phyloP scores from a whole-genome alignment of 2,888 invertebrate species.

The Caenorhabditis sp. region DNA sequence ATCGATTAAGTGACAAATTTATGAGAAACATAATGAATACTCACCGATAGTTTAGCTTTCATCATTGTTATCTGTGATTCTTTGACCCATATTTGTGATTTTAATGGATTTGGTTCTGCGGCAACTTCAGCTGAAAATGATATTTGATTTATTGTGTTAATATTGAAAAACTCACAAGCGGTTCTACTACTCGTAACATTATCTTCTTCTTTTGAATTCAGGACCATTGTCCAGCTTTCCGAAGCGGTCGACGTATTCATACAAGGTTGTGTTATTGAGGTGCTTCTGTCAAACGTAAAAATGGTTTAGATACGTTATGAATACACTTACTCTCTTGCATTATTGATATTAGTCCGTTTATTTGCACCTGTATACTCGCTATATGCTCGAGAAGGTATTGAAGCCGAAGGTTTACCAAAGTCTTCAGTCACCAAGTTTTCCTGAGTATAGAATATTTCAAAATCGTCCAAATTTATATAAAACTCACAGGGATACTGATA shows the following conservation, averaged over 20 bases:
- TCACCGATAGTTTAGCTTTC: constrained; percentile 38
- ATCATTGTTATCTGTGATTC: constrained; percentile 54
- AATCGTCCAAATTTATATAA: no score
- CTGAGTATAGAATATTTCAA: neutral
- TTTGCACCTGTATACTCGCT: constrained; percentile 34
- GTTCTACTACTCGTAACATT: constrained; percentile 23
- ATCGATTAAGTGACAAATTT: no score
- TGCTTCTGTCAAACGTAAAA: constrained; percentile 2
- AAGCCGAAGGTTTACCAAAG: constrained; percentile 39
- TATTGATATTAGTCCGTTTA: neutral
- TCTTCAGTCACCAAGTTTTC: constrained; percentile 48
- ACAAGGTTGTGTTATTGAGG: constrained; percentile 22
- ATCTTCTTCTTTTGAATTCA: constrained; percentile 30
- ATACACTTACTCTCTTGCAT: neutral
- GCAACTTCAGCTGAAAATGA: constrained; percentile 25
- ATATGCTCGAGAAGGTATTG: constrained; percentile 48
- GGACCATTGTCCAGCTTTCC: constrained; percentile 37
- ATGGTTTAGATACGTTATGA: neutral
- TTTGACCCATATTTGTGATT: constrained; percentile 52
- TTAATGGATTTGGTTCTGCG: constrained; percentile 19
- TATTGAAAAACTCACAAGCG: constrained; percentile 14
- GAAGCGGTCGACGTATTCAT: constrained; percentile 14
- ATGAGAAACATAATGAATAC: constrained; percentile 4
- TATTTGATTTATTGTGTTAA: neutral
- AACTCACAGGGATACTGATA: constrained; percentile 20